Evolutionary conservation across 2,888 invertebrate species (phyloP), one percentile per base, ranked within the genome.

Genomic region (Parascotia fuliginaria): DNA sequence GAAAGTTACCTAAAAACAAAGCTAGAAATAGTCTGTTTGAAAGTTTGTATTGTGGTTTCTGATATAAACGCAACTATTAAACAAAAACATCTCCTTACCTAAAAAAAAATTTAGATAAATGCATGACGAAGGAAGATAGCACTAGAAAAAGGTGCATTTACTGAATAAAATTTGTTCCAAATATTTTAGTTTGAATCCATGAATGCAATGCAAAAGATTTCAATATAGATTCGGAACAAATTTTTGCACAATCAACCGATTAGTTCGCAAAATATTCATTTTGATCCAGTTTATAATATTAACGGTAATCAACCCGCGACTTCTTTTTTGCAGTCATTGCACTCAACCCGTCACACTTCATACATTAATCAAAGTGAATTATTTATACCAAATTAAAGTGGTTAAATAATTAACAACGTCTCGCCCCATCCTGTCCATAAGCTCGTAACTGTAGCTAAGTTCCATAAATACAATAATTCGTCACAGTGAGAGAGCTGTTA

Each of bases 381-480:
- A 33, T 33, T 38, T 42, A 49, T 49, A 38, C 16, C 28, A 29
- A 42, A 42, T 34, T 33, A 37, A 42, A 15, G 48, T 53, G 45
- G 43, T 33, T 13, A 49, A 45, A 55, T 60, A 50, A 67, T 64
- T 66, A 60, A 61, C 49, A 4, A 27, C 42, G 60, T 61, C 61
- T 57, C 54, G 53, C 38, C 53, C 42, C 68, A 58, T 67, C 56
- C 57, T 62, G 62, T 55, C 27, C 43, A 34, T 38, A 33, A 55
- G 28, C 28, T 28, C 43, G 31, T 24, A 46, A 34, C 49, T 40
- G n/a, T 33, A 39, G 36, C 39, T 48, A 46, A 34, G 45, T 39
- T 38, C 39, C 51, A 54, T 58, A 67, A 64, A 64, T 66, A 64
- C 53, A 28, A 52, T 54, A 60, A 66, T 66, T 68, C 55, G 65